These are phyloP conservation scores for Cepaea hortensis DNA, from an alignment of 2,888 invertebrate genomes.

Conservation along the genomic window DNA sequence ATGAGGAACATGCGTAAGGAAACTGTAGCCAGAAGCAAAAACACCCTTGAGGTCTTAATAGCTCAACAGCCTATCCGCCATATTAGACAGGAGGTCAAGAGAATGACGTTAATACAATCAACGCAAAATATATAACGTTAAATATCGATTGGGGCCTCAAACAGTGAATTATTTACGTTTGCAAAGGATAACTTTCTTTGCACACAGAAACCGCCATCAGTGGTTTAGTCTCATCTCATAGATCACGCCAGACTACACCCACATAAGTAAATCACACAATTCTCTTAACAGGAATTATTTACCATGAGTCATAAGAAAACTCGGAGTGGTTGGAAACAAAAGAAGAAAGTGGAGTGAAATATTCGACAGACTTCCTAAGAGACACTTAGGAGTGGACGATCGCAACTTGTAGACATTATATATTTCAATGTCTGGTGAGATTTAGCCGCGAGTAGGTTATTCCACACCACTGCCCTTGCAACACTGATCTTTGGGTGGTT, in stretches of 20 bases:
- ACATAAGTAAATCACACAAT: too few species aligned
- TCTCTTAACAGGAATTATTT: background rate
- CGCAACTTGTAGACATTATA: conserved; percentile 5
- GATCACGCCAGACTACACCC: too few species aligned
- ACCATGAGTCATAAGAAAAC: background rate
- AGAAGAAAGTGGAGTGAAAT: background rate
- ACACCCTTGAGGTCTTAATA: too few species aligned
- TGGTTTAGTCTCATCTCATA: background rate
- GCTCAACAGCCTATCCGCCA: too few species aligned
- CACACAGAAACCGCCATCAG: background rate
- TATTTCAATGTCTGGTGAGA: background rate
- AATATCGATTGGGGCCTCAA: too few species aligned
- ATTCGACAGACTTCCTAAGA: background rate
- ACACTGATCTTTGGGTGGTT: background rate
- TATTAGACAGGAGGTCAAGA: too few species aligned
- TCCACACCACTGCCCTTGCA: background rate
- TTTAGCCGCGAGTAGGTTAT: conserved; percentile 18
- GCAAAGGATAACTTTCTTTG: background rate
- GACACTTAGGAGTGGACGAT: background rate
- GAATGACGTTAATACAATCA: too few species aligned
- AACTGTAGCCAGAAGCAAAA: too few species aligned
- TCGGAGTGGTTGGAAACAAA: too few species aligned
- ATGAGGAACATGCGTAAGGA: too few species aligned
- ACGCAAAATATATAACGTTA: too few species aligned
- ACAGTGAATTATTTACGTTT: too few species aligned